Evolutionary conservation across 2,797 vertebrate species (phyloP).

Genomic region (Clarias pachynema): DNA sequence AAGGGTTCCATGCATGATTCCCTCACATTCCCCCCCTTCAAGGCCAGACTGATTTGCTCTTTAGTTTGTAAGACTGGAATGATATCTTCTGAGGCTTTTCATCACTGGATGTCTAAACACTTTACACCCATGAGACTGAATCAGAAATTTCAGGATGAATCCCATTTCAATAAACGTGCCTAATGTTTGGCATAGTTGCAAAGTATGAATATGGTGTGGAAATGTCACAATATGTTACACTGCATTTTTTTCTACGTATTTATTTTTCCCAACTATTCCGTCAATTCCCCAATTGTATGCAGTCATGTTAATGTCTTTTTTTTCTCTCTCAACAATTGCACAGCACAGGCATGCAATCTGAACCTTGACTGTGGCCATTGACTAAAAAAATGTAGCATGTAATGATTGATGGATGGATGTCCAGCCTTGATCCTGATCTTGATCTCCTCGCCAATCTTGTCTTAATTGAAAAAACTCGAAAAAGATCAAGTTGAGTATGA

Average conservation of each 20-base stretch:
- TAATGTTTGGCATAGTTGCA: constrained; percentile 23
- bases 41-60: constrained; percentile 41
- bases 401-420: background rate
- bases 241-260: background rate
- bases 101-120: constrained; percentile 40
- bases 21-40: constrained; percentile 23
- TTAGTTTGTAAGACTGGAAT: constrained; percentile 38
- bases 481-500: background rate
- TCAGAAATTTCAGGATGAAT: constrained; percentile 38
- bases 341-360: background rate
- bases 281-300: background rate
- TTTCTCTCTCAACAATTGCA: background rate
- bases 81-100: constrained; percentile 46
- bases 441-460: background rate
- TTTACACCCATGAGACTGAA: constrained; percentile 42
- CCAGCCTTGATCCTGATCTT: background rate
- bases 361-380: background rate
- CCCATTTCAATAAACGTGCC: constrained; percentile 28
- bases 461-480: background rate
- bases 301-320: background rate
- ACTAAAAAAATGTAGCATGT: background rate
- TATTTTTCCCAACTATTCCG: background rate
- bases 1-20: constrained; percentile 43
- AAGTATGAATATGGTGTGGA: background rate
- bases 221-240: background rate